Base-by-base conservation (phyloP, 2,888 invertebrate species). In the Ectemnius cavifrons region DNA sequence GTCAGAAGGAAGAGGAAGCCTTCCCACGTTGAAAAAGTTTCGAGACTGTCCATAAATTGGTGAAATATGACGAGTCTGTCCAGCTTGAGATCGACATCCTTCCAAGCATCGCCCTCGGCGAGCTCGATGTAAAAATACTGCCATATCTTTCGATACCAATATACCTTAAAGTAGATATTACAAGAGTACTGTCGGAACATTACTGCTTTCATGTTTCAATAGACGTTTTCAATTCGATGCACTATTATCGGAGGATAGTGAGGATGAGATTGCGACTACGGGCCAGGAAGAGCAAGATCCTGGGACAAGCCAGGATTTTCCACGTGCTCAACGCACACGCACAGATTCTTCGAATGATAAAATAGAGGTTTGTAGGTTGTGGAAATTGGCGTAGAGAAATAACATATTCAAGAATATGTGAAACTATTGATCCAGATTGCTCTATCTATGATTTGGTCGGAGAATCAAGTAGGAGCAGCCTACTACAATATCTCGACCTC, bases 381-480 rank as follows among this genome's bases (percentile, higher is more conserved):
- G 37, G 8, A 37, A 37, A 37, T 11, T 8, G 11, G 0, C 37
- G 37, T 0, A 23, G 23, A 23, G 2, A 23, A 23, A 23, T 23
- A 23, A 23, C 0, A 37, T 37, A 8, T 37, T 11, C 37, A 37
- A 14, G 16, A 14, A 16, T 16, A 52, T 14, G n/a, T 52, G 14
- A 4, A 2, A 52, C 5, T 14, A 13, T 61, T 13, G 6, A 27
- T 5, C 13, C 82, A 94, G 93, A 92, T 93, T 58, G 92, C 95
- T 74, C 87, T 96, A 84, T 93, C 94, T 71, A 91, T 94, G 2
- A 92, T 94, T 82, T 95, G 94, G 92, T 92, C 93, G 76, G 92
- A 92, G 63, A 94, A 94, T 14, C 93, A 93, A 86, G 89, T 96
- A 65, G 96, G 96, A n/a, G 95, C 95, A 18, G 95, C 96, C 0